phyloP scores from a whole-genome alignment of 2,888 invertebrate genomes.

The Leucania comma region DNA sequence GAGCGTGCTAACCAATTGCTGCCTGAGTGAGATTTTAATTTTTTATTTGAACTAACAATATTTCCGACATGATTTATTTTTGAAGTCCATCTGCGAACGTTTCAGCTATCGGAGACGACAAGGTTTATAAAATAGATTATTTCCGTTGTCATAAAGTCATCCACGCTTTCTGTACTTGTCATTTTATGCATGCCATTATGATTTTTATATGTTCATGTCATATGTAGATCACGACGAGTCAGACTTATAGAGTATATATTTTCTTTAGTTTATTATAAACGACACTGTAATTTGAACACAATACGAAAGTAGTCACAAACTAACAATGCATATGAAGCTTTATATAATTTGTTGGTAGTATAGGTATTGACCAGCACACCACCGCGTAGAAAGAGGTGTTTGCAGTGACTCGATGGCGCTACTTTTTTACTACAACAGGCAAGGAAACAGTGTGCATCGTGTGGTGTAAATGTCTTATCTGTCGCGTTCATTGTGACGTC shows the following conservation, averaged over 20 bases:
- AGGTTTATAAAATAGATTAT: slow-evolving; percentile 66
- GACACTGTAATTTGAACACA: slow-evolving; percentile 84
- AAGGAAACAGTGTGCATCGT: slow-evolving; percentile 70
- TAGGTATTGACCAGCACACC: slow-evolving; percentile 73
- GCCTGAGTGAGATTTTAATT: slow-evolving; percentile 89
- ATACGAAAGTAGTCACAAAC: slow-evolving; percentile 80
- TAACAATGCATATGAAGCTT: slow-evolving; percentile 81
- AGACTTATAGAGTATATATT: slow-evolving; percentile 70
- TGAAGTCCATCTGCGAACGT: slow-evolving; percentile 86
- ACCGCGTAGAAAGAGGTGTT: slow-evolving; percentile 69
- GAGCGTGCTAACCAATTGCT: slow-evolving; percentile 89
- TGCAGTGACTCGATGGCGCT: slow-evolving; percentile 84
- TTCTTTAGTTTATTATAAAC: slow-evolving; percentile 72
- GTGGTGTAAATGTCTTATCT: slow-evolving; percentile 68
- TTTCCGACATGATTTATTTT: slow-evolving; percentile 87
- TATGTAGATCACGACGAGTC: slow-evolving; percentile 73
- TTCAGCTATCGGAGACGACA: slow-evolving; percentile 62
- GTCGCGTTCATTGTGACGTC: slow-evolving; percentile 78
- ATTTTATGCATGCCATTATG: slow-evolving; percentile 86
- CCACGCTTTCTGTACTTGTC: slow-evolving; percentile 80
- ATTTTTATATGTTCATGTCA: slow-evolving; percentile 81
- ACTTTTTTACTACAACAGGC: slow-evolving; percentile 90
- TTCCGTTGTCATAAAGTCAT: slow-evolving; percentile 67
- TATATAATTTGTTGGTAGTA: slow-evolving; percentile 73
- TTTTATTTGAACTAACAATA: slow-evolving; percentile 83